A percentile compares a stretch with the other conserved stretches of the same genome.
Evolutionary conservation across 2,888 invertebrate genomes (phyloP).

Genomic region (Mechanitis mazaeus): DNA sequence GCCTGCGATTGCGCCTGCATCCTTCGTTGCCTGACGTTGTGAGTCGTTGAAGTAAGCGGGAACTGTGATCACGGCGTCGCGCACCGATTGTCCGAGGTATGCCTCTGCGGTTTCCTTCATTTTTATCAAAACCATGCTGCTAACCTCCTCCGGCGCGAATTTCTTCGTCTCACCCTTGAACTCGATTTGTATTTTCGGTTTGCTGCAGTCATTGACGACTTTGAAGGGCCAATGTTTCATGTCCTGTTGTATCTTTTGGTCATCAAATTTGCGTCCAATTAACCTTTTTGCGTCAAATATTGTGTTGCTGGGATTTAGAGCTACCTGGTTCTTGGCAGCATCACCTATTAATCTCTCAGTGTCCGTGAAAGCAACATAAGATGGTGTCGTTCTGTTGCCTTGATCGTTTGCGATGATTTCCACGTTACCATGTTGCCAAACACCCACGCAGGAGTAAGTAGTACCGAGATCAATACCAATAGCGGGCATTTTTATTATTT

Average conservation of each 20-base stretch:
- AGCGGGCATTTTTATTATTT: conserved; percentile 42
- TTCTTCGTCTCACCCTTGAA: conserved; percentile 76
- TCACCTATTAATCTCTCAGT: conserved; percentile 82
- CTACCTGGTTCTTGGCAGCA: conserved; percentile 80
- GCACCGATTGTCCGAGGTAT: conserved; percentile 77
- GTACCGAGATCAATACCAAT: conserved; percentile 58
- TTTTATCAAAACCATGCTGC: conserved; percentile 83
- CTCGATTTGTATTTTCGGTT: conserved; percentile 78
- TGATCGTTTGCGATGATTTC: conserved; percentile 81
- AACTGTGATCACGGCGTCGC: conserved; percentile 83
- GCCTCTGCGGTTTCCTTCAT: conserved; percentile 86
- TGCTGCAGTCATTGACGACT: conserved; percentile 77
- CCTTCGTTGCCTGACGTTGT: conserved; percentile 88
- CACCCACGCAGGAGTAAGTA: conserved; percentile 53
- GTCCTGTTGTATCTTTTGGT: conserved; percentile 82
- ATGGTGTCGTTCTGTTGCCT: conserved; percentile 83
- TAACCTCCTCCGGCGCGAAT: conserved; percentile 80
- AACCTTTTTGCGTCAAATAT: conserved; percentile 84
- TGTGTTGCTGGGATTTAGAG: conserved; percentile 81
- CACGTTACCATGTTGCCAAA: conserved; percentile 76
- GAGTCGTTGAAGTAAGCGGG: conserved; percentile 86
- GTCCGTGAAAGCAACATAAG: conserved; percentile 85
- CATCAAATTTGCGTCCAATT: conserved; percentile 84
- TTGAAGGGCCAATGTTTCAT: conserved; percentile 87
- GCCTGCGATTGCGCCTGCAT: conserved; percentile 90